Base-by-base conservation (phyloP, 2,113 vertebrate genomes). In the Rissa tridactyla region DNA sequence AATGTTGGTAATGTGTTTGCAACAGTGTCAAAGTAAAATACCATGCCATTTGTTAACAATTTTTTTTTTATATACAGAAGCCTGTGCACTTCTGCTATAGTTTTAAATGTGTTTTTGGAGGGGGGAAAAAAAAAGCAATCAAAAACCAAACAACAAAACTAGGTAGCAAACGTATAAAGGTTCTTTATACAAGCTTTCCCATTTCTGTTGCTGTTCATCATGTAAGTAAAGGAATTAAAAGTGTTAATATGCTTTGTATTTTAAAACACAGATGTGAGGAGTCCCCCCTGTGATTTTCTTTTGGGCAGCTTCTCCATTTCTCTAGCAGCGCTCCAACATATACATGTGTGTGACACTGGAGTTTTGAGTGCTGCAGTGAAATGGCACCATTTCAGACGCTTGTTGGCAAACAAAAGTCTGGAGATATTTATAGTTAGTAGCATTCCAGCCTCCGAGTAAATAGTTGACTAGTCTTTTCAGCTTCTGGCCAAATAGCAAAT, bases 341-440 rank as follows among this genome's bases (percentile, higher is more conserved):
- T n/a, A 25, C 23, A 21, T 8, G 13, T 68, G 54, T 72, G 57
- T 72, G 62, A 76, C 57, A 77, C 32, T 1, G 5, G 36, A 72
- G 29, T 54, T 94, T 62, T 49, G 44, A 54, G 81, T 75, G 46
- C 44, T 62, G 46, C 40, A 76, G 61, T 15, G 8, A 94, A 94
- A 69, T 69, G 69, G 70, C 61, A 65, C 34, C 34, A 32, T 87
- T 94, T 81, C 88, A 92, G 69, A 72, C 46, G 17, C 20, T 69
- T 85, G 27, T 26, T 89, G 88, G 81, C 83, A 91, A 95, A 72
- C 5, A 92, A 27, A 89, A 49, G 2, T 66, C 77, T 80, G 32
- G 30, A 69, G 36, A 25, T 96, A 94, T 91, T 94, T 92, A 92
- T 79, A 80, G 65, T 58, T 65, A 79, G 64, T 47, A 92, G 36